Conservation (phyloP, 2,797 vertebrate genomes). For the Aeoliscus strigatus region DNA sequence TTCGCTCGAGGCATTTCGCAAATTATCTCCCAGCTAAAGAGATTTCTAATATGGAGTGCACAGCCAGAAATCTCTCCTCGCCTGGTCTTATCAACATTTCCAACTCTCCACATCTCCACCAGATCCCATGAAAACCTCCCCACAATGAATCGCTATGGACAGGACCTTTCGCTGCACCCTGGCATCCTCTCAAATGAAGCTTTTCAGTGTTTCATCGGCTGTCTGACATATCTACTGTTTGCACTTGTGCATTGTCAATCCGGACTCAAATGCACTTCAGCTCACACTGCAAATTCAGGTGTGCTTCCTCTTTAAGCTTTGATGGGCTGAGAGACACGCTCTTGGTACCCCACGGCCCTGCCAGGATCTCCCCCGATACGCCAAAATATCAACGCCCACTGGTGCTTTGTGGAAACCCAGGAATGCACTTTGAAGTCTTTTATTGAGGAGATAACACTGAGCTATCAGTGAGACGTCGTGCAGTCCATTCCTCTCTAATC, state of each 20-base stretch:
- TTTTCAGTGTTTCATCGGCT: constrained; percentile 49
- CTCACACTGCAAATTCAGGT: constrained; percentile 11
- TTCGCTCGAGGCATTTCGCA: constrained; percentile 30
- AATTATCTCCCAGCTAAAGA: constrained; percentile 36
- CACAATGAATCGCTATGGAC: constrained; percentile 52
- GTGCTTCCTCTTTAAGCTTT: constrained; percentile 29
- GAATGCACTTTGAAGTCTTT: constrained; percentile 73
- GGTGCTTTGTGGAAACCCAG: constrained; percentile 41
- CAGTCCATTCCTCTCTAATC: constrained; percentile 49
- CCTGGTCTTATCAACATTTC: constrained; percentile 31
- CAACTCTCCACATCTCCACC: constrained; percentile 52
- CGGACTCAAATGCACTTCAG: constrained; percentile 7
- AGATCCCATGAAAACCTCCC: constrained; percentile 39
- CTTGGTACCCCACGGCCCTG: constrained; percentile 30
- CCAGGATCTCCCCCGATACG: constrained; percentile 30
- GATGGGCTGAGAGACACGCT: constrained; percentile 44
- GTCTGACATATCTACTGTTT: constrained; percentile 46
- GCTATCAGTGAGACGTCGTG: constrained; percentile 55
- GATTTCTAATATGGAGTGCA: constrained; percentile 26
- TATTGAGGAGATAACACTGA: constrained; percentile 64
- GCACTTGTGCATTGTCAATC: constrained; percentile 52
- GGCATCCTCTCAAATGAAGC: constrained; percentile 36
- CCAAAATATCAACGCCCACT: constrained; percentile 44
- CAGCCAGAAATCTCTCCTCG: constrained; percentile 51
- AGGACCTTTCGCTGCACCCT: constrained; percentile 50